Percentiles rank a stretch among this genome's conserved stretches.
phyloP scores from a whole-genome alignment of 1,140 invertebrate species.

The Zaprionus ghesquierei region DNA sequence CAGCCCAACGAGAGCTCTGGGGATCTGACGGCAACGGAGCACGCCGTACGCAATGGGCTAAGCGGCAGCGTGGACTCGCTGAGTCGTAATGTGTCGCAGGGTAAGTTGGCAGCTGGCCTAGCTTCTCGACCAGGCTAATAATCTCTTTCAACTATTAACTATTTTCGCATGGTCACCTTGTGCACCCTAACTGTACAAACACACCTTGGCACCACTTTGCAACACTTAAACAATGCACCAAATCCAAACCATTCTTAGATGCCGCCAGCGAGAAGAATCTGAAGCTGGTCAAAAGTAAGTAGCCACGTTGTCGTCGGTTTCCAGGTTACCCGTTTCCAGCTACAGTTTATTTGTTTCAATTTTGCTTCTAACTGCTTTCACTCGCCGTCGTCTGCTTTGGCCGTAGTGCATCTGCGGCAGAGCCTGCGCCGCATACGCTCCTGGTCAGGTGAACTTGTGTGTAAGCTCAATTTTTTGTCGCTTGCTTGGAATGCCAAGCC shows the following conservation, averaged over 20 bases:
- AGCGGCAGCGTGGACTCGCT: constrained; percentile 80
- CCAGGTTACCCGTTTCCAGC: background rate
- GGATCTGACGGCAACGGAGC: constrained; percentile 70
- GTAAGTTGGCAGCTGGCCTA: constrained; percentile 32
- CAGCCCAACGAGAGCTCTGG: constrained; percentile 79
- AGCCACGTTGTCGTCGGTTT: constrained; percentile 22
- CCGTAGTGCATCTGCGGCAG: constrained; percentile 63
- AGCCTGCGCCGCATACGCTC: constrained; percentile 64
- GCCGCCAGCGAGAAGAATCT: constrained; percentile 59
- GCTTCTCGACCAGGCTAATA: background rate
- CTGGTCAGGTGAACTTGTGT: constrained; percentile 66
- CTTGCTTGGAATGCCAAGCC: constrained; percentile 68
- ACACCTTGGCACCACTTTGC: constrained; percentile 17
- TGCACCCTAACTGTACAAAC: constrained; percentile 17
- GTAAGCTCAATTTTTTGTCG: constrained; percentile 61
- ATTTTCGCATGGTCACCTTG: constrained; percentile 37
- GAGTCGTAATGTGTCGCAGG: constrained; percentile 80
- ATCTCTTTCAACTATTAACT: constrained; percentile 25
- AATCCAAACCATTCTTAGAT: constrained; percentile 32
- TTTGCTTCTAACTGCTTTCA: background rate
- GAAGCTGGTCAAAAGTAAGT: constrained; percentile 77
- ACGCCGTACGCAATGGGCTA: constrained; percentile 56
- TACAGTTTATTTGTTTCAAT: background rate
- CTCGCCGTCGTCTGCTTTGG: background rate
- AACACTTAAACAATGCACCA: constrained; percentile 56